Conservation (phyloP, 2,113 vertebrate species). For the Phylloscopus whistleri region DNA sequence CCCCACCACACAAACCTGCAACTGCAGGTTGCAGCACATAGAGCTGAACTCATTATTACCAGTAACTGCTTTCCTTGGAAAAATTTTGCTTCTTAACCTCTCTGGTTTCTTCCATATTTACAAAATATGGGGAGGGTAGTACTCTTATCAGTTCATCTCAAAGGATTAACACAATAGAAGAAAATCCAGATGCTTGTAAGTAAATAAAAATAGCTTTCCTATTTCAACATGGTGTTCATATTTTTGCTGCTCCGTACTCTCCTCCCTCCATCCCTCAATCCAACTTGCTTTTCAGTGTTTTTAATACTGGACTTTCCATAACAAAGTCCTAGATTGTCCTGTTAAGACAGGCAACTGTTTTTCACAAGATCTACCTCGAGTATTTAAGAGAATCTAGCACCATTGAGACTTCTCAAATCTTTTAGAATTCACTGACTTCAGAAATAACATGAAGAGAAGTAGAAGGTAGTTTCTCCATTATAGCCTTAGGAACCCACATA, state of each 20-base stretch:
- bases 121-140: neutral
- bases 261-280: rapidly evolving
- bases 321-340: neutral
- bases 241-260: neutral
- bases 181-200: neutral
- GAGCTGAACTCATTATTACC: neutral
- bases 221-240: neutral
- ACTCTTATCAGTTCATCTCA: neutral
- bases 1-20: neutral
- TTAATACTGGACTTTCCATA: neutral
- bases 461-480: neutral
- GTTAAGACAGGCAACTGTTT: neutral
- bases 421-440: neutral
- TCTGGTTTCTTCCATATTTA: neutral
- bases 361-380: neutral
- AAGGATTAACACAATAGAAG: neutral
- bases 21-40: neutral
- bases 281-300: neutral
- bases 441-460: neutral
- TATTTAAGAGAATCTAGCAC: neutral
- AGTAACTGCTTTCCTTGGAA: neutral
- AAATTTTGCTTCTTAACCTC: neutral
- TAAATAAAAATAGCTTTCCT: neutral
- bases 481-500: neutral
- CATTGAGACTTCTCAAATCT: neutral